Evolutionary conservation across 2,888 invertebrate species (phyloP), one percentile per base, ranked within the genome.

Genomic region (Agonum fuliginosum): DNA sequence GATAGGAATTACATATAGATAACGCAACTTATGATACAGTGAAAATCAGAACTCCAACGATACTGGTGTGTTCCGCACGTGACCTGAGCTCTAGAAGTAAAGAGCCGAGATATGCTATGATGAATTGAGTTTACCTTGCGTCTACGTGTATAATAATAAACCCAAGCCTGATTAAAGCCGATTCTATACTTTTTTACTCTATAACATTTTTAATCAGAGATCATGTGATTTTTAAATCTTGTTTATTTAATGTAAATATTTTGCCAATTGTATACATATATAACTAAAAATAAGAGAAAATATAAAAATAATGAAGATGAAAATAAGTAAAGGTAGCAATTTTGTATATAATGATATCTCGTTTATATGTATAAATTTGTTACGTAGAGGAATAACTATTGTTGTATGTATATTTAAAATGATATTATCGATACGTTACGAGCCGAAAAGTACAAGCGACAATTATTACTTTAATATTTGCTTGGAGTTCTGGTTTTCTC

Each of bases 401-500:
- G 58, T 62, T 62, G 58, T 30, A 62, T 62, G 30, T 62, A 62
- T 62, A 30, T 62, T 62, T 30, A 62, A 62, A 62, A 62, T 62
- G 58, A 62, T 30, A 62, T 62, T 62, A 62, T 62, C 58, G 58
- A 62, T 62, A 37, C 17, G 67, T 67, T 67, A 67, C 41, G 41
- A 67, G 41, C 67, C 67, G 41, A 67, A 67, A 67, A 67, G 67
- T 67, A 67, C 67, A 67, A 67, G 67, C 67, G 41, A 67, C 41
- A 41, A 67, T 17, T 62, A 62, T 62, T 62, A 24, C 58, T 37
- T 67, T 67, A 67, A n/a, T 10, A 41, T 67, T 46, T 48, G 27
- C 46, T 70, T 46, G 67, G 75, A 75, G 75, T 75, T 75, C 75
- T 75, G 75, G 41, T 67, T 75, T 75, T 75, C 75, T n/a, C 37